Percentiles rank a stretch among this genome's conserved stretches.
phyloP scores from a whole-genome alignment of 2,888 invertebrate species.

The Nesidiocoris tenuis region DNA sequence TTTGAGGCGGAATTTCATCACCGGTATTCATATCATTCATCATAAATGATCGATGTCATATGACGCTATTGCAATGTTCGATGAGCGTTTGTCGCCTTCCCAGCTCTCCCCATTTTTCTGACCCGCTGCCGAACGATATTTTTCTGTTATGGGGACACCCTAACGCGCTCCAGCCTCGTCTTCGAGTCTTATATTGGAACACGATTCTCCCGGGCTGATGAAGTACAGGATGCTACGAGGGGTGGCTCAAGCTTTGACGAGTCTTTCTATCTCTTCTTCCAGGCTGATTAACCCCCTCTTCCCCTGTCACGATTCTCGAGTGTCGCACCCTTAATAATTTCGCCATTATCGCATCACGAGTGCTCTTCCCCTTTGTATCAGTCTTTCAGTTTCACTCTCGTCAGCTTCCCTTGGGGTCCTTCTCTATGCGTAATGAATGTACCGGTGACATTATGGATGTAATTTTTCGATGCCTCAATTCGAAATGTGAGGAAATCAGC shows the following conservation, averaged over 20 bases:
- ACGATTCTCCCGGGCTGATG: background rate
- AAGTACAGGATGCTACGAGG: background rate
- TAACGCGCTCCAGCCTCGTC: too few species aligned
- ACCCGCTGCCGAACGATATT: too few species aligned
- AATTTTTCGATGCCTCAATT: too few species aligned
- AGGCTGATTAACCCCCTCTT: background rate
- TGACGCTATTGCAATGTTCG: too few species aligned
- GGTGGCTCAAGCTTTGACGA: background rate
- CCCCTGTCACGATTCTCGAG: background rate
- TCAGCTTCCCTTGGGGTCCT: background rate
- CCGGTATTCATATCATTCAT: too few species aligned
- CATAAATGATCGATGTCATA: too few species aligned
- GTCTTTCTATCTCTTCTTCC: background rate
- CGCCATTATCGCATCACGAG: background rate
- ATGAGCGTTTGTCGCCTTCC: too few species aligned
- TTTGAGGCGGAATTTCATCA: too few species aligned
- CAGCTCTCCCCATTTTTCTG: too few species aligned
- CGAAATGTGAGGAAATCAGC: too few species aligned
- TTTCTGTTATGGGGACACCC: too few species aligned
- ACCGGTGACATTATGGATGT: background rate
- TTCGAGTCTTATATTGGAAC: background rate
- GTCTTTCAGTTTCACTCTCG: background rate
- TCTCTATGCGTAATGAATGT: background rate
- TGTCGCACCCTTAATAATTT: background rate
- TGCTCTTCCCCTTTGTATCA: background rate